phyloP scores from a whole-genome alignment of 30 jellyfish, hydroid and myxozoan genomes.

The Cassiopea andromeda region DNA sequence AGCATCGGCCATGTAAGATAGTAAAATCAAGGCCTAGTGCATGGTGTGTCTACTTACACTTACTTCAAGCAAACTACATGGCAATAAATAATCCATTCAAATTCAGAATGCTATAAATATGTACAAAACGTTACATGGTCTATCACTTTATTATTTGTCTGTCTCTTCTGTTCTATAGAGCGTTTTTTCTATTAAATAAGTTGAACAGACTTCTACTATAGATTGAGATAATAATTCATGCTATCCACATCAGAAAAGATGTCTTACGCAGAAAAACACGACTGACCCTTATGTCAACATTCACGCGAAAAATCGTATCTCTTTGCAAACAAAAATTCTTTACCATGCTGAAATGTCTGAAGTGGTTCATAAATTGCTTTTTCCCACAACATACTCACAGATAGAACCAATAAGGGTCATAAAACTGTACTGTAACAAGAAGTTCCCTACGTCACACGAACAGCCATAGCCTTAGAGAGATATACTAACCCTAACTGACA shows the following conservation, averaged over 20 bases:
- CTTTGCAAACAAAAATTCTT: slow-evolving; percentile 9
- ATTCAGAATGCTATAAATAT: too few relatives aligned
- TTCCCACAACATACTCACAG: background rate
- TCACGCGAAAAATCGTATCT: slow-evolving; percentile 7
- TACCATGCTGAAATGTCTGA: background rate
- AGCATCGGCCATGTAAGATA: too few relatives aligned
- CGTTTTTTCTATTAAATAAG: too few relatives aligned
- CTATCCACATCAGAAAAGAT: background rate
- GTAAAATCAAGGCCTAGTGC: too few relatives aligned
- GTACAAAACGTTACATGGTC: too few relatives aligned
- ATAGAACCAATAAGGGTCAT: background rate
- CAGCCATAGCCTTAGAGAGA: background rate
- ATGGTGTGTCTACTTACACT: too few relatives aligned
- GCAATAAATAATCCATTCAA: too few relatives aligned
- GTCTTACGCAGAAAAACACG: slow-evolving; percentile 6
- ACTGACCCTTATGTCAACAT: slow-evolving; percentile 19
- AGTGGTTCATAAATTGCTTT: background rate
- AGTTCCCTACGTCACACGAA: background rate
- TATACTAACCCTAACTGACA: background rate
- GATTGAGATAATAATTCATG: background rate
- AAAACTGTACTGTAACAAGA: background rate
- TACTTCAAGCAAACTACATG: too few relatives aligned
- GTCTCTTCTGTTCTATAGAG: too few relatives aligned
- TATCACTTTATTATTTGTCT: too few relatives aligned
- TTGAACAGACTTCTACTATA: background rate